A percentile compares a stretch with the other conserved stretches of the same genome.
phyloP scores from a whole-genome alignment of 2,113 vertebrate species.

The Cinclus cinclus region DNA sequence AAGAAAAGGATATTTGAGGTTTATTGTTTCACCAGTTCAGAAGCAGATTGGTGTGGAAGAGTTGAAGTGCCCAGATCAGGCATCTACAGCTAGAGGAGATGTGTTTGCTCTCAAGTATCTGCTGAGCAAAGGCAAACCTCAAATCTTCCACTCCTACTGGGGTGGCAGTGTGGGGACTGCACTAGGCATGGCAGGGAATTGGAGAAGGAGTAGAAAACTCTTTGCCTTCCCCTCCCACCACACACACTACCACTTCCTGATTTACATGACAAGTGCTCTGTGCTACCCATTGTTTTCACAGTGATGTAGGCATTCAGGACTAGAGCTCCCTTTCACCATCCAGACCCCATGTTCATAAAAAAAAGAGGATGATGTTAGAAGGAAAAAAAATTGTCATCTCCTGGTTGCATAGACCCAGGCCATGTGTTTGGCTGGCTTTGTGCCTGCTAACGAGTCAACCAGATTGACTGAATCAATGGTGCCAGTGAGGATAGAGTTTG shows the following conservation, averaged over 20 bases:
- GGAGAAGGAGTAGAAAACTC: conserved; percentile 23
- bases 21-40: background rate
- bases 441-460: conserved; percentile 58
- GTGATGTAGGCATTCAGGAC: conserved; percentile 47
- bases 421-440: conserved; percentile 60
- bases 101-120: background rate
- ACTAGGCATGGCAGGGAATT: background rate
- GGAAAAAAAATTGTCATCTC: conserved; percentile 12
- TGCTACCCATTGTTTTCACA: conserved; percentile 47
- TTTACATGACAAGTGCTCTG: conserved; percentile 64
- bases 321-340: conserved; percentile 38
- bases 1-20: background rate
- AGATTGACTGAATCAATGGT: conserved; percentile 56
- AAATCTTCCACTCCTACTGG: background rate
- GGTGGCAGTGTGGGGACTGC: background rate
- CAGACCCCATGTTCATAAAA: conserved; percentile 7
- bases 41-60: background rate
- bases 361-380: background rate
- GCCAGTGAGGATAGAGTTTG: conserved; percentile 55
- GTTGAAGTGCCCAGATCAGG: background rate
- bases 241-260: conserved; percentile 33
- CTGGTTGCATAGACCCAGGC: conserved; percentile 59
- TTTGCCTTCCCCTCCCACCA: background rate
- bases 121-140: background rate
- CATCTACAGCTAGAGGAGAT: background rate